Base-by-base conservation (phyloP, 2,797 vertebrate species). In the Enteromius unitaeniatus region DNA sequence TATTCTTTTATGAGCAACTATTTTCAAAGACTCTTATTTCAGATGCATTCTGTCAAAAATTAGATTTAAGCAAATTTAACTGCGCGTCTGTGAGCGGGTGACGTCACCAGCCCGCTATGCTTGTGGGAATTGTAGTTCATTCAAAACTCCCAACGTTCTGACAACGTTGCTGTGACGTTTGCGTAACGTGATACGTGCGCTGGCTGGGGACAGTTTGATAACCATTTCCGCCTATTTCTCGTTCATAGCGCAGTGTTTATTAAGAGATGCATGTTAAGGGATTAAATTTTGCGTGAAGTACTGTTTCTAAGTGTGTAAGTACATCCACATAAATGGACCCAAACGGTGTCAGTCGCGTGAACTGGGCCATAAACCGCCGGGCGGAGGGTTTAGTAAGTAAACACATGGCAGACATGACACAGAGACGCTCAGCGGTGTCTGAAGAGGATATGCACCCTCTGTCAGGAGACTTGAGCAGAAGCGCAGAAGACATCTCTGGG, bases 391-490 rank as follows among this genome's bases (percentile, higher is more conserved):
- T 90, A 74, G 91, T 92, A 78, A 92, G 89, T 78, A 92, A 91
- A 90, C 91, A 93, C 64, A 90, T 91, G 89, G 90, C 91, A 86
- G 90, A 91, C 89, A 92, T 92, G 60, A 90, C 90, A 91, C 90
- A 91, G 77, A 83, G 90, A 81, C 87, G 91, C 64, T 86, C 85
- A 1, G 79, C 85, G 1, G 90, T 91, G 53, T 89, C 90, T n/a
- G 76, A 78, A 26, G 90, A 91, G 3, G 89, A 91, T 68, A 91
- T 91, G 83, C 87, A 89, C 82, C 92, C 86, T 83, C 82, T 91
- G 77, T 72, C 89, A 26, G 87, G 78, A 60, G 88, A 85, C 51
- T 60, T 86, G 21, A 77, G 79, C 49, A 89, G 84, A 49, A 87
- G 86, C 26, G 70, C 86, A 23, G 91, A 86, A 28, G 91, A 88